Conservation (phyloP, 2,888 invertebrate genomes). For the Lycocerus yunnanus region DNA sequence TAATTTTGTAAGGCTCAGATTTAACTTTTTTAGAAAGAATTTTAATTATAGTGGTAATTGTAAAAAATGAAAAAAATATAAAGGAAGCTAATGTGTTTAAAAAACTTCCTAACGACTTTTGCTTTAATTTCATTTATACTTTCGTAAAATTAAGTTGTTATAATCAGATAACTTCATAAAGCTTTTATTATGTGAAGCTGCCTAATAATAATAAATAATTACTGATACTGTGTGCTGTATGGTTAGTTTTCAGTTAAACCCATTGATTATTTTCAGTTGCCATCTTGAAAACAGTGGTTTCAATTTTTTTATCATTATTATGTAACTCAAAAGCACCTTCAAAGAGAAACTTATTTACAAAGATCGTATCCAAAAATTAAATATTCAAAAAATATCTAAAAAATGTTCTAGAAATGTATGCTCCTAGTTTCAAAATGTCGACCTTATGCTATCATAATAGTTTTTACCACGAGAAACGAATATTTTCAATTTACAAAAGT, state of each 20-base stretch:
- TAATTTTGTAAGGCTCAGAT: not conserved
- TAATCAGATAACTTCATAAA: conserved; percentile 42
- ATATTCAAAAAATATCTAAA: no score
- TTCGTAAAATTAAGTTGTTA: conserved; percentile 44
- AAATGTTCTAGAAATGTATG: no score
- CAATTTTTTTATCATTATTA: no score
- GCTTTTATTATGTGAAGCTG: conserved; percentile 11
- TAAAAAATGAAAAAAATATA: conserved; percentile 17
- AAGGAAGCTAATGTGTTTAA: conserved; percentile 38
- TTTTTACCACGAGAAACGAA: no score
- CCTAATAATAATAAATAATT: conserved; percentile 1
- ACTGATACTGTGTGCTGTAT: not conserved
- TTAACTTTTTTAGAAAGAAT: not conserved
- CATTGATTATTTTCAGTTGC: no score
- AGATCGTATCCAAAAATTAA: no score
- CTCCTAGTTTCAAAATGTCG: no score
- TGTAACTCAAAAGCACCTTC: no score
- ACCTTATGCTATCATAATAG: no score
- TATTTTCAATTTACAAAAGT: no score
- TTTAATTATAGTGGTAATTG: not conserved
- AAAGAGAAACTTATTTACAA: no score
- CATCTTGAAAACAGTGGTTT: no score
- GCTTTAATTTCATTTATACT: conserved; percentile 46
- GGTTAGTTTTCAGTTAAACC: not conserved
- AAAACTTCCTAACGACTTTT: conserved; percentile 47